phyloP scores from a whole-genome alignment of 2,113 vertebrate species.

The Dasyprocta punctata region DNA sequence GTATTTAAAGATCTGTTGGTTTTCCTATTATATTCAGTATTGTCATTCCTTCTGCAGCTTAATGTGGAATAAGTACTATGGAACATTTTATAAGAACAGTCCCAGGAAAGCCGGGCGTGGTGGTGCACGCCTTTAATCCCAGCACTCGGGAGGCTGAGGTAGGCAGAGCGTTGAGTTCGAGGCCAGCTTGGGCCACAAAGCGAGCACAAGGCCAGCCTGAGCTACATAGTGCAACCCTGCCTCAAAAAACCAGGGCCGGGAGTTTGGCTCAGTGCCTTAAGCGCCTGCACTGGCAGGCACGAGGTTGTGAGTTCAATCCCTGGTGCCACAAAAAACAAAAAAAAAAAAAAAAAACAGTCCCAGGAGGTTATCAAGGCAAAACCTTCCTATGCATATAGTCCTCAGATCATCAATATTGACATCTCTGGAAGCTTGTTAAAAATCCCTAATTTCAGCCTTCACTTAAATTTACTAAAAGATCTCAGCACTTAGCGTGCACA shows the following conservation, averaged over 20 bases:
- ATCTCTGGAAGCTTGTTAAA: neutral
- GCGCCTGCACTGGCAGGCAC: too few relatives aligned
- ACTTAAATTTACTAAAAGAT: neutral
- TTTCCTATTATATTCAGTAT: slow-evolving; percentile 26
- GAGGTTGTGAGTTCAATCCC: too few relatives aligned
- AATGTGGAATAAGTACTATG: neutral
- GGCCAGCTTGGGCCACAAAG: too few relatives aligned
- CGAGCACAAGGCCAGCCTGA: too few relatives aligned
- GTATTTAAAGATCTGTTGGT: neutral
- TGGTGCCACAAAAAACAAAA: too few relatives aligned
- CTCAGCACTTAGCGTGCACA: neutral
- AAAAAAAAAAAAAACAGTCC: slow-evolving; percentile 23
- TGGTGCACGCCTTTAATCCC: too few relatives aligned
- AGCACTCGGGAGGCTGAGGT: too few relatives aligned
- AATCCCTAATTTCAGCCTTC: neutral
- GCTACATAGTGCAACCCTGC: too few relatives aligned
- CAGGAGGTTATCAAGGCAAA: neutral
- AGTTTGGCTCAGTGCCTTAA: too few relatives aligned
- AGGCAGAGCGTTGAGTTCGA: too few relatives aligned
- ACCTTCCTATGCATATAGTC: neutral
- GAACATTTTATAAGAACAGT: slow-evolving; percentile 8
- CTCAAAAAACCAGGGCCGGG: too few relatives aligned
- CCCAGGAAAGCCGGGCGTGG: too few relatives aligned
- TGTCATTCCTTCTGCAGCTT: neutral
- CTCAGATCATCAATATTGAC: neutral